Percentiles rank a stretch among this genome's conserved stretches.
Evolutionary conservation across 2,113 vertebrate species (phyloP).

Genomic region (Aptenodytes forsteri): DNA sequence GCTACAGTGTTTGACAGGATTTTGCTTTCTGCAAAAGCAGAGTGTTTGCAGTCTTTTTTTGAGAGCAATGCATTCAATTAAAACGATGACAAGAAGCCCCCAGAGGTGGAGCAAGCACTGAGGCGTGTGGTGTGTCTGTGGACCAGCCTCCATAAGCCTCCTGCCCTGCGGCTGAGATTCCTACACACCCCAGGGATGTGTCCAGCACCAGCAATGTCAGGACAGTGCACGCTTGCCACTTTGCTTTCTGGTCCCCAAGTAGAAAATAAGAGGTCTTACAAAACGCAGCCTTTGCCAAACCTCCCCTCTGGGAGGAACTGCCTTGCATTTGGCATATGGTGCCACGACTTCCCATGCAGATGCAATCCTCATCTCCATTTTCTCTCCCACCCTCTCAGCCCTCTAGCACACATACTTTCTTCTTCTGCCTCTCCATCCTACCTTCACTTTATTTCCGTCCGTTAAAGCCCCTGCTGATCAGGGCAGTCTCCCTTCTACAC

Average conservation of each 20-base stretch:
- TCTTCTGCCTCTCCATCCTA: neutral
- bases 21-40: neutral
- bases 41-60: neutral
- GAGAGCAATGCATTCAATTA: neutral
- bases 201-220: neutral
- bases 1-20: neutral
- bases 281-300: accelerated
- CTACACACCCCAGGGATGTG: neutral
- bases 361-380: neutral
- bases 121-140: neutral
- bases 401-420: neutral
- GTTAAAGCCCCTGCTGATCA: neutral
- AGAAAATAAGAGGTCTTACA: neutral
- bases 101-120: neutral
- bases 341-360: accelerated
- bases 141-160: neutral
- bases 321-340: neutral
- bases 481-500: neutral
- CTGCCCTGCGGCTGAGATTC: neutral
- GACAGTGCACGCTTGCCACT: neutral
- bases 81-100: neutral
- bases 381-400: neutral
- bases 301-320: neutral
- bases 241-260: neutral
- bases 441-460: neutral